Evolutionary conservation across 1,140 invertebrate species (phyloP).

Genomic region (Trichonephila inaurata): DNA sequence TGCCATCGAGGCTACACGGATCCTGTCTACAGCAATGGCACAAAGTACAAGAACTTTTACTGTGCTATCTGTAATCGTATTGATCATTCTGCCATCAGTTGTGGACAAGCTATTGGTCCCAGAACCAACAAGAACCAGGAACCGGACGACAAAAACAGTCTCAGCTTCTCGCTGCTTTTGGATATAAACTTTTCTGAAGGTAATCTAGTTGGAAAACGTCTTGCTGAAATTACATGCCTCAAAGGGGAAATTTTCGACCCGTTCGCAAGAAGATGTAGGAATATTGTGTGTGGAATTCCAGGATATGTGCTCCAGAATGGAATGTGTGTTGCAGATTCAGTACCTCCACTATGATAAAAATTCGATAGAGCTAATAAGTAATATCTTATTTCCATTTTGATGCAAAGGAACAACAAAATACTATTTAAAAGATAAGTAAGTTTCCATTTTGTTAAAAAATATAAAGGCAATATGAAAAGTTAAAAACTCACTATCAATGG

Average conservation of each 20-base stretch:
- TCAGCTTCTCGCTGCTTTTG: conserved; percentile 83
- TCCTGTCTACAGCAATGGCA: conserved; percentile 51
- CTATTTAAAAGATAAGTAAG: too few species aligned
- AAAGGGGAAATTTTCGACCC: conserved; percentile 82
- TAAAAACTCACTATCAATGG: too few species aligned
- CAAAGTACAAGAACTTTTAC: conserved; percentile 83
- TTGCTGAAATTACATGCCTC: conserved; percentile 79
- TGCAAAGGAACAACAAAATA: too few species aligned
- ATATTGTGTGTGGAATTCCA: conserved; percentile 80
- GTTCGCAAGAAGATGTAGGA: conserved; percentile 82
- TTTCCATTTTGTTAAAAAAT: too few species aligned
- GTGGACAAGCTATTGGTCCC: conserved; percentile 77
- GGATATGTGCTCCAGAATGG: conserved; percentile 67
- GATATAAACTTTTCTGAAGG: conserved; percentile 80
- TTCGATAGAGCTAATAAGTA: too few species aligned
- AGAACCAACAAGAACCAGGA: conserved; percentile 59
- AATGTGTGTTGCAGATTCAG: conserved; percentile 1
- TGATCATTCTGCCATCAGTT: conserved; percentile 80
- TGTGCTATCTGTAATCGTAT: conserved; percentile 84
- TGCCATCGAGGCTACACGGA: conserved; percentile 39
- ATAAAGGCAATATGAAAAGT: too few species aligned
- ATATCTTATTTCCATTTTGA: too few species aligned
- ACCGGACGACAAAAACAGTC: conserved; percentile 81
- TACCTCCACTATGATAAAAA: background rate
- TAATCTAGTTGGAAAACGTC: conserved; percentile 79